phyloP scores from a whole-genome alignment of 2,797 vertebrate species.

The Oreochromis mossambicus region DNA sequence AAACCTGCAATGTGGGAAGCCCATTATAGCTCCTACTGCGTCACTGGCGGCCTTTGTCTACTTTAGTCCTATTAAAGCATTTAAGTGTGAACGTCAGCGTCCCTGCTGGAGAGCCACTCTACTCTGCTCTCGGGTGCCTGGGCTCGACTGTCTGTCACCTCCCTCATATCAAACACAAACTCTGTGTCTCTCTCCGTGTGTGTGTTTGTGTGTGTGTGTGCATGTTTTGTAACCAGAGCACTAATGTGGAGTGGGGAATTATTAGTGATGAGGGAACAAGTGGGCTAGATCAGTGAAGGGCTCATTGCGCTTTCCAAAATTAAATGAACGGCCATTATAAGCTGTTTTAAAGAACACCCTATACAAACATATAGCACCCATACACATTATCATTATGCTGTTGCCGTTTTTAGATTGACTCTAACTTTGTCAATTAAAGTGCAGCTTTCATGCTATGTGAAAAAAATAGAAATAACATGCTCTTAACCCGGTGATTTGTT shows the following conservation, averaged over 20 bases:
- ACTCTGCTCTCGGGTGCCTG: constrained; percentile 64
- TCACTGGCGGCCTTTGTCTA: constrained; percentile 78
- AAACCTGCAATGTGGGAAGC: constrained; percentile 77
- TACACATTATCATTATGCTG: neutral
- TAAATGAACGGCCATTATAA: constrained; percentile 47
- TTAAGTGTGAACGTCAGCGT: constrained; percentile 81
- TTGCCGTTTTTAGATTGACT: neutral
- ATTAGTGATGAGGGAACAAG: constrained; percentile 45
- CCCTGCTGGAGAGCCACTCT: constrained; percentile 72
- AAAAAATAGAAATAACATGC: neutral
- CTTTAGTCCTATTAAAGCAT: constrained; percentile 84
- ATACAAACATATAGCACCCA: neutral
- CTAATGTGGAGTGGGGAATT: constrained; percentile 7
- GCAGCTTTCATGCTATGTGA: constrained; percentile 16
- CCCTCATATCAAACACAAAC: constrained; percentile 66
- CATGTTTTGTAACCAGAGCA: constrained; percentile 40
- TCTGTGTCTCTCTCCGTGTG: neutral
- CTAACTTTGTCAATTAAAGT: neutral
- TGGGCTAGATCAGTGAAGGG: constrained; percentile 55
- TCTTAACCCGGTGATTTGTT: constrained; percentile 30
- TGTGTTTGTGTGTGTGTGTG: neutral
- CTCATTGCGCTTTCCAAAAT: constrained; percentile 51
- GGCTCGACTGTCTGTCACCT: constrained; percentile 66
- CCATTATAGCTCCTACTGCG: constrained; percentile 80
- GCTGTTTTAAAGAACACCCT: constrained; percentile 41